Conservation (phyloP, 64 coral and sea anemone genomes). For the Acropora yongei region DNA sequence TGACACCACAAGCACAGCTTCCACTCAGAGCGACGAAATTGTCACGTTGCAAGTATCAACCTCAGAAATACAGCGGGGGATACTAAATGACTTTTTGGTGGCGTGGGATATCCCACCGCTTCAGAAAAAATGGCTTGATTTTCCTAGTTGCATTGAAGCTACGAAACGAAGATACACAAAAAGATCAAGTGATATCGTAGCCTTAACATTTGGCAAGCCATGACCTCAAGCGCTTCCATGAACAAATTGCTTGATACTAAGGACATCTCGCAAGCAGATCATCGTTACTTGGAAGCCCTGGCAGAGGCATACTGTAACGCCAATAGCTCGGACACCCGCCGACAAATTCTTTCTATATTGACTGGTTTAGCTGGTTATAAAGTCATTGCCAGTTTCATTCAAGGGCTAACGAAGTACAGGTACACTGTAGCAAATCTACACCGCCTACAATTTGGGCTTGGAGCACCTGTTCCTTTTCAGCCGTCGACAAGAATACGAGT, state of each 20-base stretch:
- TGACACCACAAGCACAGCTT: not conserved
- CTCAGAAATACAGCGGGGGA: not conserved
- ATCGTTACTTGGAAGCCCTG: conserved; percentile 38
- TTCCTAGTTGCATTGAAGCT: too few species aligned
- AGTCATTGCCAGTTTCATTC: conserved; percentile 38
- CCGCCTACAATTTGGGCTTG: conserved; percentile 37
- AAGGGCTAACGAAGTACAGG: conserved; percentile 43
- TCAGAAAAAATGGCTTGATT: not conserved
- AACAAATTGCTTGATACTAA: conserved; percentile 48
- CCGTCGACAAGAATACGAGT: not conserved
- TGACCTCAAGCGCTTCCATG: conserved; percentile 17
- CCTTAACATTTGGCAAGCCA: conserved; percentile 45
- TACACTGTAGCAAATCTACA: conserved; percentile 51
- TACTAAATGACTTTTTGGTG: not conserved
- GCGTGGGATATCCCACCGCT: not conserved
- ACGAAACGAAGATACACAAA: too few species aligned
- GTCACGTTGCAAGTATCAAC: not conserved
- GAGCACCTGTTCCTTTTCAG: conserved; percentile 35
- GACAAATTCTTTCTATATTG: conserved; percentile 46
- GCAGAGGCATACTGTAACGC: conserved; percentile 40
- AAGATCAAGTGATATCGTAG: too few species aligned
- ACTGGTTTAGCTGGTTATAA: conserved; percentile 31
- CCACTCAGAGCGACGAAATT: not conserved
- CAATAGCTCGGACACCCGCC: conserved; percentile 38
- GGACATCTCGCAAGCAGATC: conserved; percentile 15